Percentiles rank a stretch among this genome's conserved stretches.
phyloP scores from a whole-genome alignment of 2,888 invertebrate species.

The Lepeophtheirus nordmannii region DNA sequence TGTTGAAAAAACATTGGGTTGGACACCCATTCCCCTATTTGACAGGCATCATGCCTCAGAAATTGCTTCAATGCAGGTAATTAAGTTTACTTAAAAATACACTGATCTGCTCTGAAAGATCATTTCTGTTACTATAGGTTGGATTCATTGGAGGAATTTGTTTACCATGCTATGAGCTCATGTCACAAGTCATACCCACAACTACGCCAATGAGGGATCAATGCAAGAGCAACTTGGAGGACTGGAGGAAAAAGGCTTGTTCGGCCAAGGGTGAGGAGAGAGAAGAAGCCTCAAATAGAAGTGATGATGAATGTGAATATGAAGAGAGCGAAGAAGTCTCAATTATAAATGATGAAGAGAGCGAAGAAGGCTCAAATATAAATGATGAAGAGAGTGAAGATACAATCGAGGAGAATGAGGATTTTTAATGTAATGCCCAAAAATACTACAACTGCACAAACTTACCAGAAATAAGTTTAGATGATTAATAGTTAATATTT shows the following conservation, averaged over 20 bases:
- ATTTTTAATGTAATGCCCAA: neutral
- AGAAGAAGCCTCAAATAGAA: neutral
- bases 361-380: too few relatives aligned
- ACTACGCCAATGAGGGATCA: slow-evolving; percentile 53
- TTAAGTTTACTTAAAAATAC: slow-evolving; percentile 6
- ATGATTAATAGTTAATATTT: too few relatives aligned
- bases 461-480: too few relatives aligned
- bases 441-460: too few relatives aligned
- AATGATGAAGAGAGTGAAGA: neutral
- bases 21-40: slow-evolving; percentile 63
- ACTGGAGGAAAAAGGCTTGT: slow-evolving; percentile 43
- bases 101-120: neutral
- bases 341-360: neutral
- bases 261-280: slow-evolving; percentile 31
- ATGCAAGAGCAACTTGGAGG: slow-evolving; percentile 46
- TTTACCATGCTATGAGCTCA: slow-evolving; percentile 57
- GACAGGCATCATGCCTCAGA: slow-evolving; percentile 48
- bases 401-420: neutral
- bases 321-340: neutral
- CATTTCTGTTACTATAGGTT: slow-evolving; percentile 39
- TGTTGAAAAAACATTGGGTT: slow-evolving; percentile 50
- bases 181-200: slow-evolving; percentile 50
- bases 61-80: slow-evolving; percentile 25
- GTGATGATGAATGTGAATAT: neutral
- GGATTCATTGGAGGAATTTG: slow-evolving; percentile 66